Base-by-base conservation (phyloP, 2,113 vertebrate species). In the Muscicapa adusta region DNA sequence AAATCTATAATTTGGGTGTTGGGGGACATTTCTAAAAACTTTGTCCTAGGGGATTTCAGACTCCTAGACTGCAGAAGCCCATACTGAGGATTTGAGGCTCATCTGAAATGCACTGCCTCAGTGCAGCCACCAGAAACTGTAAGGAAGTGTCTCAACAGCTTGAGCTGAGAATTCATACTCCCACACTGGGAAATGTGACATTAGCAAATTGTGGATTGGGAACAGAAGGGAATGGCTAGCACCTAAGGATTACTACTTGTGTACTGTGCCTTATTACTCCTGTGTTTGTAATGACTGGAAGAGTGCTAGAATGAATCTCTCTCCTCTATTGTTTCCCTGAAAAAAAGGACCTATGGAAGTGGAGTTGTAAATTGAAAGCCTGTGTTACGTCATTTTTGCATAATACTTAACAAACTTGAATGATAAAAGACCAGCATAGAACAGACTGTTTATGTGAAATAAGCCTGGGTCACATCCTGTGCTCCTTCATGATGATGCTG, bases 161-260 rank as follows among this genome's bases (percentile, higher is more conserved):
- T 95, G 91, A 96, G 87, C 80, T 91, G 77, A 75, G 42, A 47
- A 78, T 91, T 93, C n/a, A 2, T 94, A 70, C 93, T 96, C 93
- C 94, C 89, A 95, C 77, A 3, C 34, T 54, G 84, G 72, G 76
- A 74, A 26, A 91, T 96, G 84, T 89, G 93, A 89, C 89, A n/a
- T 91, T 67, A 72, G 57, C 87, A 87, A 77, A 81, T 91, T 91
- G 77, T 63, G 87, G 87, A 87, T 66, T 78, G 73, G 57, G 89
- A 96, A 85, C 96, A 95, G 94, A 94, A 94, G 91, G 91, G 80
- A 85, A 93, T 56, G 94, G 77, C 93, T 96, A n/a, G 93, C 87
- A 67, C 94, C 93, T 91, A 87, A 74, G 76, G 0, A 80, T 71
- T 89, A 62, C 77, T 89, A 19, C 3, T 0, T 53, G 57, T 75